Conservation (phyloP, 2,888 invertebrate species). For the Amphiduros pacificus region DNA sequence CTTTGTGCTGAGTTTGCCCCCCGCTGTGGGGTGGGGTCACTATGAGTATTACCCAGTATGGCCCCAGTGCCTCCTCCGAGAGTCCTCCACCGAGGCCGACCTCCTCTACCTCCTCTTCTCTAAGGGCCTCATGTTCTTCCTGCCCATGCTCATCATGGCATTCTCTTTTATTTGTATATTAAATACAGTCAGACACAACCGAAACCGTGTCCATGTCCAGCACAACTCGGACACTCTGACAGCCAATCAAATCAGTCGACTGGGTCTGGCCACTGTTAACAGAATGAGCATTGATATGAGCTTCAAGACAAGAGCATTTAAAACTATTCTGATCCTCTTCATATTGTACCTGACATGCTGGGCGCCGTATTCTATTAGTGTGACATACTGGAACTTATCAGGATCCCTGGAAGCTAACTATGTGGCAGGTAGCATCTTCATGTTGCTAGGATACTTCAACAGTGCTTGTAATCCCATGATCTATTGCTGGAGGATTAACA, state of each 20-base stretch:
- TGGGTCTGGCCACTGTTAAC: constrained; percentile 17
- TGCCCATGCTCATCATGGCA: constrained; percentile 39
- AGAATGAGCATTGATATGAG: constrained; percentile 36
- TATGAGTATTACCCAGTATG: constrained; percentile 25
- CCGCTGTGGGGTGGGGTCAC: constrained; percentile 35
- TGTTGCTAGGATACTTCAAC: constrained; percentile 42
- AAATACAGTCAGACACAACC: constrained; percentile 36
- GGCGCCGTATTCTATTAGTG: constrained; percentile 37
- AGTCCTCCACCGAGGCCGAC: constrained; percentile 17
- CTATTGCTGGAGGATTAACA: constrained; percentile 43
- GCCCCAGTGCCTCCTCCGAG: constrained; percentile 23
- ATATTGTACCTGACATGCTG: constrained; percentile 40
- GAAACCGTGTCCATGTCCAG: constrained; percentile 34
- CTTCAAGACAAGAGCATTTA: constrained; percentile 48
- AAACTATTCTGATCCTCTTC: constrained; percentile 46
- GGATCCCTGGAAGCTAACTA: constrained; percentile 6
- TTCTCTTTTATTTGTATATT: constrained; percentile 40
- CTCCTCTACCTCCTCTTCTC: constrained; percentile 30
- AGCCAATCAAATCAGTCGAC: constrained; percentile 31
- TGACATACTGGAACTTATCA: constrained; percentile 29
- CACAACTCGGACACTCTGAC: constrained; percentile 4
- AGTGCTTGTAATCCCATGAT: constrained; percentile 48
- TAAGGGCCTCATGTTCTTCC: constrained; percentile 34
- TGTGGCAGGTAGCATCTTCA: constrained; percentile 25
- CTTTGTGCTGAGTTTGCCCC: constrained; percentile 31